Base-by-base conservation (phyloP, 2,113 vertebrate genomes). In the Propithecus coquereli region DNA sequence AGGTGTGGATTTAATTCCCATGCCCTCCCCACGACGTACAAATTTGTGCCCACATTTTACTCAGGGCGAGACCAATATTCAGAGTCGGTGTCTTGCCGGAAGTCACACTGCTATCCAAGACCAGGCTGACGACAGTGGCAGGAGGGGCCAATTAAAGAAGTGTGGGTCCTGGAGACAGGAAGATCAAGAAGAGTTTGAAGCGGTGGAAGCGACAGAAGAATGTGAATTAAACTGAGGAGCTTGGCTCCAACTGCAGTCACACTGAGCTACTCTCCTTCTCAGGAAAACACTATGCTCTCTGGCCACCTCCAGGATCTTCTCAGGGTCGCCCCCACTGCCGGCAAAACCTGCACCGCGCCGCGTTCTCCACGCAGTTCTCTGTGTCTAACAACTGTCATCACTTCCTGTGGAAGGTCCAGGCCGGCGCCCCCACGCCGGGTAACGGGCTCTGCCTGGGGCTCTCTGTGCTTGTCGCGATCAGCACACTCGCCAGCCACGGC, bases 381-480 rank as follows among this genome's bases (percentile, higher is more conserved):
- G 23, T 30, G 23, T 30, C 30, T 79, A 11, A 5, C 25, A 23
- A 54, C 9, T 6, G 57, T 3, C 54, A 4, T 20, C 2, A 10
- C 20, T 70, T 77, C 45, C 34, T 73, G 37, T 34, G n/a, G 52
- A 90, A 77, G 52, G 3, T 52, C 14, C 30, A 10, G 40, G n/a
- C 5, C 17, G 5, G 12, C 0, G 14, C 10, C 27, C 8, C 3
- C 6, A 8, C 5, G 23, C 5, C 6, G 6, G 22, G 32, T 8
- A 13, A 63, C 7, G 3, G 27, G 16, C 10, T 54, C 2, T 87
- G 5, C 3, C 40, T 22, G 25, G 22, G 13, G 14, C 50, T 17
- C 11, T 50, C 20, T 27, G 5, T 45, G 57, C n/a, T 61, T 12
- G 25, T 23, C 34, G 45, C 45, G 30, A 0, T 27, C 23, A 3